Evolutionary conservation across 2,113 vertebrate genomes (phyloP), one percentile per base, ranked within the genome.

Genomic region (Tachysurus vachellii): DNA sequence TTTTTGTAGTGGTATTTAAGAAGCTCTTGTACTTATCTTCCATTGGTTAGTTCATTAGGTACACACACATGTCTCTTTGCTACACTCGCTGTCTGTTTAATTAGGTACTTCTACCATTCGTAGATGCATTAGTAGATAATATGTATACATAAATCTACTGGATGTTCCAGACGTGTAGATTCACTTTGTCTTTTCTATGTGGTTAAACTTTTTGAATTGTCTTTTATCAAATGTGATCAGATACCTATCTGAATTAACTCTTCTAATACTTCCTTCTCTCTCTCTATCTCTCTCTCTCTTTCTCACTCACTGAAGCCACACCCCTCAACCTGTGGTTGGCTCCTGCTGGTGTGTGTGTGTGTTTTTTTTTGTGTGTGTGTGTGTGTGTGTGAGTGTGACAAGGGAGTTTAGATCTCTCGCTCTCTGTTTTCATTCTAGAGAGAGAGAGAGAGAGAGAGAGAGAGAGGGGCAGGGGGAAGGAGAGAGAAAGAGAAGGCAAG

Each of bases 291-390:
- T 88, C 42, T 88, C 14, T 71, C 54, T 84, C 75, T 85, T 64
- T 85, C 73, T 59, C 85, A 28, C 53, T 53, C 42, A 75, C n/a
- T 87, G 10, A 87, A 76, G 82, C 89, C 87, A 76, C 89, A 31
- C 87, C 89, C 66, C 85, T 85, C 70, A 82, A 86, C 87, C 76
- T 88, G 89, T 87, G 89, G 82, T 90, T 90, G 89, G 89, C 85
- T 90, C 85, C 76, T 87, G 68, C 68, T 59, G 71, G 50, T 88
- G 86, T 87, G 76, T 75, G 80, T 28, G 13, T 31, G 62, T 28
- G 47, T 86, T 62, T 84, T 77, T 82, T 62, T 75, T 82, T 83
- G 70, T 57, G 77, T 26, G 10, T 21, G 59, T 19, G 42, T 83
- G 87, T 80, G 53, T 81, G 61, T n/a, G 26, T 50, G 66, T n/a